Base-by-base conservation (phyloP, 2,113 vertebrate genomes). In the Sphaerodactylus townsendi region DNA sequence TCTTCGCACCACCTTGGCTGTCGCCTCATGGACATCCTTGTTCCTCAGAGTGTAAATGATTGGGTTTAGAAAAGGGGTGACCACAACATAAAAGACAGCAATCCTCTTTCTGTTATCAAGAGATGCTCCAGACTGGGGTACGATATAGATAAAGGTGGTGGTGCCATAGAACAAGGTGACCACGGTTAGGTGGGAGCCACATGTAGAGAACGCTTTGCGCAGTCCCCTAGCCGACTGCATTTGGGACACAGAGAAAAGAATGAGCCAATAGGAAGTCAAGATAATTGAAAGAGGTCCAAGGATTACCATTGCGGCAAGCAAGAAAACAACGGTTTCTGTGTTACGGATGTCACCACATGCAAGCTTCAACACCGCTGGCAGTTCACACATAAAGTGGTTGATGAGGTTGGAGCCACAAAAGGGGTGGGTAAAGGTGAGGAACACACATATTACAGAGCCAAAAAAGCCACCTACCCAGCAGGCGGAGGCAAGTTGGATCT, bases 321-420 rank as follows among this genome's bases (percentile, higher is more conserved):
- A 65, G 80, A 90, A 84, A 15, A 92, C 82, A 10, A 84, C 15
- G 28, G 65, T 23, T 7, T 90, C 90, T 66, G 91, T 94, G 3
- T 87, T 6, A 1, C 1, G 44, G 35, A 35, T 91, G 23, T 94
- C 77, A 14, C 87, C 90, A 30, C 90, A 92, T 23, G 90, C 77
- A 21, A 94, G 62, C 35, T 90, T 92, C 4, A 95, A 56, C 9
- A 95, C 65, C 69, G 88, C 85, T 3, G 89, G 90, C n/a, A 93
- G 79, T 10, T 95, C 92, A 84, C 93, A 95, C 79, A 92, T 93
- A 76, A 93, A 93, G 71, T 93, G 93, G 6, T 88, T 80, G 30
- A 93, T 89, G 9, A 74, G 10, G 0, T 87, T 90, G 3, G 89
- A 37, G 0, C 17, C 87, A 72, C 89, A 93, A 73, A 93, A 93